Base-by-base conservation (phyloP, 1,140 invertebrate genomes). In the Zaprionus vittiger region DNA sequence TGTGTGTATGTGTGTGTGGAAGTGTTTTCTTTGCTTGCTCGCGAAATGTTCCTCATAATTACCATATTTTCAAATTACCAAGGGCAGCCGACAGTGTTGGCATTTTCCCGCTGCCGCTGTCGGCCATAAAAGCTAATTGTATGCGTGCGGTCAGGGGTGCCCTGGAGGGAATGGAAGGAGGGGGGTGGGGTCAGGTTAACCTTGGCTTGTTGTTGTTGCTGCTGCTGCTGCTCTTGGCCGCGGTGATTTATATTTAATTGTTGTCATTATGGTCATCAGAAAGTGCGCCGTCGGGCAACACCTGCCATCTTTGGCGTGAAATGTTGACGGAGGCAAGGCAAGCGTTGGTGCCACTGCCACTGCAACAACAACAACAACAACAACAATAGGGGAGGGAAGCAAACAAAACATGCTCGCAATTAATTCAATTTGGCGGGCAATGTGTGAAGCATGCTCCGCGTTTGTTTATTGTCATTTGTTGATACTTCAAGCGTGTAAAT, bases 51-150 rank as follows among this genome's bases (percentile, higher is more conserved):
- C 79, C 62, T 84, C 85, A 90, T 90, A 90, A 90, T 90, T 90
- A 90, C 85, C 85, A 90, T 90, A 90, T 90, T 90, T 90, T 90
- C 86, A 90, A 85, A 90, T 90, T 90, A 90, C 79, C 81, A 90
- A 80, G 73, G 72, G 79, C 72, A 65, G 54, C 26, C 52, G n/a
- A 31, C 41, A 24, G 47, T 52, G 52, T 14, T 28, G 64, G 55
- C 83, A 77, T 68, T 80, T 73, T 80, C 52, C 77, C 67, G 65
- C 31, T 52, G 77, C 77, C 84, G 31, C 31, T 73, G 44, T 38
- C 70, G 79, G 85, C 72, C 86, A 91, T 90, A 85, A 90, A 90
- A 90, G 85, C 85, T 90, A 90, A 90, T 90, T 90, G 85, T 84
- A 90, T 85, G 85, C 82, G 81, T 90, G 81, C 69, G 44, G 12